phyloP scores from a whole-genome alignment of 1,140 invertebrate species.

The Trichonephila clavata region DNA sequence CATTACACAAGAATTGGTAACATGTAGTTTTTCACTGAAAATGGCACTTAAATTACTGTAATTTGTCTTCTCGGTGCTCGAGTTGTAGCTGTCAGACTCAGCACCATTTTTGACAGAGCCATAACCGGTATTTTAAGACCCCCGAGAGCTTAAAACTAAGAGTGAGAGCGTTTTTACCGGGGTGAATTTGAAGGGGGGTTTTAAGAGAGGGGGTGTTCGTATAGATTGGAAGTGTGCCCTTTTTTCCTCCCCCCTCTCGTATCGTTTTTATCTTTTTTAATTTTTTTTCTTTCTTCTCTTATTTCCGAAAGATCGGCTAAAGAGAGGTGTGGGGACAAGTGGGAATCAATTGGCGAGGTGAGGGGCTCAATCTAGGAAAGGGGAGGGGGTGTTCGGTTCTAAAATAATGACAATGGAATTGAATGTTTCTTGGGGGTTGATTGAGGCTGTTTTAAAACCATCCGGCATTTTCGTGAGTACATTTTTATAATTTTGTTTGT shows the following conservation, averaged over 20 bases:
- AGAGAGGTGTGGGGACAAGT: conserved; percentile 66
- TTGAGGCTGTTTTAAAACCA: conserved; percentile 15
- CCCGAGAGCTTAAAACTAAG: conserved; percentile 71
- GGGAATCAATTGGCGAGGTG: conserved; percentile 60
- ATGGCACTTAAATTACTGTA: conserved; percentile 76
- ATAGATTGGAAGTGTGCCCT: conserved; percentile 59
- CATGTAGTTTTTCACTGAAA: conserved; percentile 76
- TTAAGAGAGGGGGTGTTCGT: conserved; percentile 62
- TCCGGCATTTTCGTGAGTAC: background rate
- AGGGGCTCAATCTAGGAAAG: background rate
- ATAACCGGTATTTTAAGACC: conserved; percentile 74
- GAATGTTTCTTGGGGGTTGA: background rate
- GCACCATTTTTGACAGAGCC: conserved; percentile 69
- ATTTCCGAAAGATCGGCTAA: conserved; percentile 17
- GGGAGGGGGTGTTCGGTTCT: background rate
- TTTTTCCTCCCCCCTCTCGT: background rate
- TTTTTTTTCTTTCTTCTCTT: conserved; percentile 43
- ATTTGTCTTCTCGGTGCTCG: conserved; percentile 66
- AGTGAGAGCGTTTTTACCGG: conserved; percentile 72
- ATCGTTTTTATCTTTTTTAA: background rate
- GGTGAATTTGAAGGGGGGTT: conserved; percentile 69
- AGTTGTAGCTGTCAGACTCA: conserved; percentile 68
- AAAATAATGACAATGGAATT: conserved; percentile 14
- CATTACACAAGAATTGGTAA: conserved; percentile 76
- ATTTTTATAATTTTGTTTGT: background rate